Base-by-base conservation (phyloP, 2,797 vertebrate species). In the Chelmon rostratus region DNA sequence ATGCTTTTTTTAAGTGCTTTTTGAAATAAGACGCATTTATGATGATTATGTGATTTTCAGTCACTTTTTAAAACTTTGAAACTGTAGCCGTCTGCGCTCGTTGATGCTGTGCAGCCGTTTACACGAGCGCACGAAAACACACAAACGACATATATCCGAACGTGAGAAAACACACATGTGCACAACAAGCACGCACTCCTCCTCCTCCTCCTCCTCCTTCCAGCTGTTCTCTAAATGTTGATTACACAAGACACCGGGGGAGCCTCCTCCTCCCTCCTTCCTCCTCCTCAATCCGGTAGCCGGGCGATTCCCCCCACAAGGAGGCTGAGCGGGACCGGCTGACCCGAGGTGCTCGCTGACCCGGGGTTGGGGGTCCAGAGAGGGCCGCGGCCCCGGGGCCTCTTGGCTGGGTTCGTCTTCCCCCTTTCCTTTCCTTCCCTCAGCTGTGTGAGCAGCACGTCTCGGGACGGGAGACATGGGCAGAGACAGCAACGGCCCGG, bases 211-310 rank as follows among this genome's bases (percentile, higher is more conserved):
- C 76, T 58, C 58, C 78, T 82, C 85, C 93, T 91, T 84, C 91
- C 87, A 95, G 93, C 93, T 91, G 84, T 91, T 89, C 76, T 92
- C 85, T 90, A 92, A 93, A 94, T 92, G 91, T 91, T 95, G 91
- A 94, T 94, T 93, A 91, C 91, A 93, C 87, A 81, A 94, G 94
- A 94, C 94, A 94, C 78, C 4, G 53, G 76, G 69, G 82, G 79
- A 64, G 81, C 79, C 68, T 65, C 76, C 78, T 49, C 70, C 64
- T 38, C 38, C 49, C 49, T 16, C 11, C 44, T 46, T 57, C 81
- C 57, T 63, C 77, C 70, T 82, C 79, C 78, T 67, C 69, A 13
- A 82, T 89, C 81, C 66, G 62, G 86, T 84, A 84, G 82, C 80
- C 25, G 58, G 84, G 80, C 72, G 62, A 78, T 84, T 86, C 33